Conservation (phyloP, 2,113 vertebrate species). For the Neogale vison region DNA sequence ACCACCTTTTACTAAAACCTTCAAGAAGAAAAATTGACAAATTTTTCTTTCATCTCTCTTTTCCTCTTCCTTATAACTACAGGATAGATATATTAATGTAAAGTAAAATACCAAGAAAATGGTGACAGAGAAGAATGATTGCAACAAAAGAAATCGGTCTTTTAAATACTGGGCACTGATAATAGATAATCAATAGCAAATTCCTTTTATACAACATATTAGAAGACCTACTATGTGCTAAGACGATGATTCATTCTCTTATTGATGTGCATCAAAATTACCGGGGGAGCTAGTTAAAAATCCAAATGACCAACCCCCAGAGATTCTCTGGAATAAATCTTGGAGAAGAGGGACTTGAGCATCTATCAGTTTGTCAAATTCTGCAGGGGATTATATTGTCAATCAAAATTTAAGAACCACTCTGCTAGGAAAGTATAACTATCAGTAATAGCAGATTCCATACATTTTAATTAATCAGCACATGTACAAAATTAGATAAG, state of each 20-base stretch:
- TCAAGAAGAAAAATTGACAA: neutral
- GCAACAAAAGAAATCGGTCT: neutral
- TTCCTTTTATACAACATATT: neutral
- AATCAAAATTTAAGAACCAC: neutral
- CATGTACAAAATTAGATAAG: neutral
- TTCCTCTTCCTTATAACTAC: neutral
- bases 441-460: neutral
- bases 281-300: neutral
- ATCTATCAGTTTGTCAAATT: neutral
- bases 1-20: neutral
- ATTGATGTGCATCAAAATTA: neutral
- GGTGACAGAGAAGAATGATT: neutral
- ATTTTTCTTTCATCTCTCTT: neutral
- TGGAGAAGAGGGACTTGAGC: fast-evolving
- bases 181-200: neutral
- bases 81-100: neutral
- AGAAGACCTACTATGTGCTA: neutral
- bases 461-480: neutral
- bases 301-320: neutral
- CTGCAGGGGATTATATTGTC: neutral
- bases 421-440: neutral
- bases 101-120: neutral
- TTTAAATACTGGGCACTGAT: neutral
- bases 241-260: neutral
- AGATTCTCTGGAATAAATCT: neutral